A percentile compares a stretch with the other conserved stretches of the same genome.
Conservation (phyloP, 92 coral and sea anemone species). For the Palythoa heliodiscus region DNA sequence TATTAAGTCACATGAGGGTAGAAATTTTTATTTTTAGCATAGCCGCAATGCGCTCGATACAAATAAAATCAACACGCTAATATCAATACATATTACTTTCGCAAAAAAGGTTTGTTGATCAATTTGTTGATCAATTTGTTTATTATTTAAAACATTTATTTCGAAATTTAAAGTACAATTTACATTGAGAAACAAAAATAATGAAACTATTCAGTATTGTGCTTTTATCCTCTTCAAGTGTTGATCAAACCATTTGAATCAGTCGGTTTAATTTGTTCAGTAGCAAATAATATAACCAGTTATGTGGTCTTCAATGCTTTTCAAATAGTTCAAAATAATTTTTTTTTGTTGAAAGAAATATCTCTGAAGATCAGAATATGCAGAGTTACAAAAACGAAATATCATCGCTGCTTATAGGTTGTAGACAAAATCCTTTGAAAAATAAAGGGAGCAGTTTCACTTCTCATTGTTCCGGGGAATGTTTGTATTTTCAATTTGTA, state of each 20-base stretch:
- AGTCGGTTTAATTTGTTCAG: too few species aligned
- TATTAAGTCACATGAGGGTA: too few species aligned
- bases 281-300: background rate
- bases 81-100: too few species aligned
- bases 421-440: background rate
- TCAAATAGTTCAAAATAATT: background rate
- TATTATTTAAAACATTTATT: background rate
- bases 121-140: too few species aligned
- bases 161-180: background rate
- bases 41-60: too few species aligned
- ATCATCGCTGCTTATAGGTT: too few species aligned
- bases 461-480: background rate
- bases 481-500: conserved; percentile 16
- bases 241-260: too few species aligned
- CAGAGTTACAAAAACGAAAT: too few species aligned
- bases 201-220: background rate
- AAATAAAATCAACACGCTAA: too few species aligned
- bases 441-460: background rate
- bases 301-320: background rate
- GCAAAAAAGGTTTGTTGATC: too few species aligned
- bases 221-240: background rate
- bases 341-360: background rate
- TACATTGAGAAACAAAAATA: background rate
- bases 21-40: too few species aligned
- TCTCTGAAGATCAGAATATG: too few species aligned